These are phyloP conservation scores for Drosophila monieri DNA, from an alignment of 2,888 invertebrate species.

Conservation along the genomic window DNA sequence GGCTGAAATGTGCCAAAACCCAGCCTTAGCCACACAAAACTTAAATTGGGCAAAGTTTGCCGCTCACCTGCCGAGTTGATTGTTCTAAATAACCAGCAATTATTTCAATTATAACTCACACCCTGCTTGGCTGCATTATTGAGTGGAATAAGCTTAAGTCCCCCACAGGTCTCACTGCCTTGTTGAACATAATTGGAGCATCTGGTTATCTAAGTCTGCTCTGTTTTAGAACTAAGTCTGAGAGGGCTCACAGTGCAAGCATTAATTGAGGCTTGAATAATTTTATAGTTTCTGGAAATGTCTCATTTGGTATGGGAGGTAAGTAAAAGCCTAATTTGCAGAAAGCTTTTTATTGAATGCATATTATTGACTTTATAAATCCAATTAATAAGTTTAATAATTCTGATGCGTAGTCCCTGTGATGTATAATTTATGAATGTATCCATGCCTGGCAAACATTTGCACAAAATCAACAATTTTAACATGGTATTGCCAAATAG, in stretches of 20 bases:
- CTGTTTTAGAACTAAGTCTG: slow-evolving; percentile 19
- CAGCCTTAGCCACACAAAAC: slow-evolving; percentile 4
- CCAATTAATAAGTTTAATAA: not conserved
- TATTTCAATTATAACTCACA: slow-evolving; percentile 37
- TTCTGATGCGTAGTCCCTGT: not conserved
- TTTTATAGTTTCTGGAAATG: not conserved
- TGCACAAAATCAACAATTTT: slow-evolving; percentile 47
- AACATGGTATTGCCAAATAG: slow-evolving; percentile 48
- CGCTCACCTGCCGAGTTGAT: slow-evolving; percentile 41
- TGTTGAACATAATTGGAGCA: slow-evolving; percentile 30
- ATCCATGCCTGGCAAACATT: slow-evolving; percentile 14
- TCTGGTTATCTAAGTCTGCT: slow-evolving; percentile 25
- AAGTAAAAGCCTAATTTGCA: not conserved
- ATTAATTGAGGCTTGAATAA: not conserved
- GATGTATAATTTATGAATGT: not conserved
- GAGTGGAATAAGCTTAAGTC: not conserved
- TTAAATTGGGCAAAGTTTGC: slow-evolving; percentile 29
- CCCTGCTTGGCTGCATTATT: slow-evolving; percentile 1
- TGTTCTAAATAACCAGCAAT: slow-evolving; percentile 49
- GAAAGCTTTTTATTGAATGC: not conserved
- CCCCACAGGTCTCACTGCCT: slow-evolving; percentile 15
- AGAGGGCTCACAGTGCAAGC: not conserved
- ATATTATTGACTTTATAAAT: not conserved
- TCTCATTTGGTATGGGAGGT: not conserved
- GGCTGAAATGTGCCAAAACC: not conserved